Percentiles rank a stretch among this genome's conserved stretches.
Evolutionary conservation across 2,888 invertebrate species (phyloP).

Genomic region (Podabrus alpinus): DNA sequence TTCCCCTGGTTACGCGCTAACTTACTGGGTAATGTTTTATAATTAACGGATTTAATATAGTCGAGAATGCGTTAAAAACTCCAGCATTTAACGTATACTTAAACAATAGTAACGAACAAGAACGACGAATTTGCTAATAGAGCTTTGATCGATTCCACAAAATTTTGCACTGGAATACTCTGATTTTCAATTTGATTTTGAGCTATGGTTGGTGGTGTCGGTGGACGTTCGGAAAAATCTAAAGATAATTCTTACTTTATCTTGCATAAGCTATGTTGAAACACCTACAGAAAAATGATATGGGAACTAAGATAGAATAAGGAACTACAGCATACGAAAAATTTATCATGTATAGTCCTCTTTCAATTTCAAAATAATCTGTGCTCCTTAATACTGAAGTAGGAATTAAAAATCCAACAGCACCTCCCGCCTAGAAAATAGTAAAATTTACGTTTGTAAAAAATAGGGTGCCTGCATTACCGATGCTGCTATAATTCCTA

Average conservation of each 20-base stretch:
- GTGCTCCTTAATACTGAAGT: neutral
- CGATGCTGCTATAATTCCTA: constrained; percentile 93
- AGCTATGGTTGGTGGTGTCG: constrained; percentile 85
- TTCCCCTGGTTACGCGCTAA: neutral
- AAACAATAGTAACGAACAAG: constrained; percentile 16
- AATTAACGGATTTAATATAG: constrained; percentile 3
- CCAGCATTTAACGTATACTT: neutral
- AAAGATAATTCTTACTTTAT: neutral
- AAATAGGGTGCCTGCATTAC: neutral
- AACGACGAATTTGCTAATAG: neutral
- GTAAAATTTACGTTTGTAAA: neutral
- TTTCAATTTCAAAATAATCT: neutral
- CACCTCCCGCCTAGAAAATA: constrained; percentile 82
- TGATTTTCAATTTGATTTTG: constrained; percentile 63
- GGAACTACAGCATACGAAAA: neutral
- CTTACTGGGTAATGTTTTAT: constrained; percentile 8
- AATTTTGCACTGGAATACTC: constrained; percentile 24
- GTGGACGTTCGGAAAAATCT: constrained; percentile 44
- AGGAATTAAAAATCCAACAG: constrained; percentile 80
- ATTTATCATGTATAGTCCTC: neutral
- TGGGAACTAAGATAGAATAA: neutral
- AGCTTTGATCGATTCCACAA: neutral
- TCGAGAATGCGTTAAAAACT: neutral
- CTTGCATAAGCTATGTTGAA: too few species aligned
- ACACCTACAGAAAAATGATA: neutral